Conservation (phyloP, 2,888 invertebrate genomes). For the Acheta domesticus region DNA sequence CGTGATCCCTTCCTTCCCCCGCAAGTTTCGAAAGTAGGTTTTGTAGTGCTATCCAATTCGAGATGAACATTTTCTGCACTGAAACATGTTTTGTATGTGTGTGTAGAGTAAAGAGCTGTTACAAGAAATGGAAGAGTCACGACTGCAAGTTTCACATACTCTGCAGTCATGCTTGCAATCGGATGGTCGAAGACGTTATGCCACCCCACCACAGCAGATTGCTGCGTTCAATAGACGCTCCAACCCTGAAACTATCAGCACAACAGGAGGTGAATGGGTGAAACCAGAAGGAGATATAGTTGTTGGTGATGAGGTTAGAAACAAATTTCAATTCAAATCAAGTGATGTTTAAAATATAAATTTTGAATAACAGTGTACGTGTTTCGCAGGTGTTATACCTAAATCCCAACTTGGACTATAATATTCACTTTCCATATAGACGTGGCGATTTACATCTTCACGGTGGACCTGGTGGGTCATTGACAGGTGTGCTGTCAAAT, state of each 20-base stretch:
- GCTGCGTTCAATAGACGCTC: slow-evolving; percentile 82
- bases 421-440: slow-evolving; percentile 85
- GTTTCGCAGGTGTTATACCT: slow-evolving; percentile 57
- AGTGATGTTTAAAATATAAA: background rate
- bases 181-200: slow-evolving; percentile 72
- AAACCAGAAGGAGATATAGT: slow-evolving; percentile 63
- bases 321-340: background rate
- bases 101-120: slow-evolving; percentile 61
- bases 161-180: slow-evolving; percentile 83
- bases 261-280: slow-evolving; percentile 58
- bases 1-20: slow-evolving; percentile 65
- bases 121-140: slow-evolving; percentile 78
- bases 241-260: slow-evolving; percentile 62
- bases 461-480: slow-evolving; percentile 76
- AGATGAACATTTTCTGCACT: background rate
- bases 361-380: background rate
- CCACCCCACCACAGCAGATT: slow-evolving; percentile 86
- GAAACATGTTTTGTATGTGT: slow-evolving; percentile 27
- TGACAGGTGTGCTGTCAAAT: slow-evolving; percentile 79
- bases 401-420: slow-evolving; percentile 68
- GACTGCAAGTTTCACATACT: slow-evolving; percentile 77
- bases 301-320: slow-evolving; percentile 69
- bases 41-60: background rate
- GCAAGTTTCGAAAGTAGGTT: slow-evolving; percentile 55
- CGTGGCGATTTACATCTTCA: slow-evolving; percentile 87